Conservation (phyloP, 1,140 invertebrate species). For the Lordiphosa collinella region DNA sequence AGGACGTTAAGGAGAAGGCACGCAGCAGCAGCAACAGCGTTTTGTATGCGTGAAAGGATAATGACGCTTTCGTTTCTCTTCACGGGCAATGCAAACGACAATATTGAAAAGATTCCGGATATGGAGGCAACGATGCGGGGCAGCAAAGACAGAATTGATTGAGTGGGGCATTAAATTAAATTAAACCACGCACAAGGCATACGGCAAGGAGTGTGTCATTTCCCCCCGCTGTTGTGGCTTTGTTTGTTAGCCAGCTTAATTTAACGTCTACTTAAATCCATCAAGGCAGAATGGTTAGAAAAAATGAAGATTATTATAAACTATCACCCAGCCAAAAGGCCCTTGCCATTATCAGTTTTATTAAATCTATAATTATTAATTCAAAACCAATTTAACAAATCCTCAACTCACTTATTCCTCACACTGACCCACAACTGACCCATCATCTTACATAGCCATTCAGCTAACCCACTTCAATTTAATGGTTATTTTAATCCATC, state of each 20-base stretch:
- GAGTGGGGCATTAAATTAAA: slow-evolving; percentile 69
- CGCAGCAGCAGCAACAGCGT: slow-evolving; percentile 12
- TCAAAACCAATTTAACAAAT: no score
- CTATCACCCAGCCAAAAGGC: no score
- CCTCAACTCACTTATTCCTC: no score
- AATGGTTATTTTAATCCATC: slow-evolving; percentile 63
- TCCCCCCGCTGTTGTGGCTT: background rate
- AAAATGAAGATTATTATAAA: no score
- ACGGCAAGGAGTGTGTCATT: background rate
- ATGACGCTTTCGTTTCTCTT: slow-evolving; percentile 41
- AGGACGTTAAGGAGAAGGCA: background rate
- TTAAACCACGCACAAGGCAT: slow-evolving; percentile 40
- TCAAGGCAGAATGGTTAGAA: slow-evolving; percentile 6
- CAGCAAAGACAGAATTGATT: slow-evolving; percentile 51
- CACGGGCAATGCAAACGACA: slow-evolving; percentile 47
- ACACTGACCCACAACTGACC: background rate
- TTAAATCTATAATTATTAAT: no score
- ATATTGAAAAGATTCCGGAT: slow-evolving; percentile 39
- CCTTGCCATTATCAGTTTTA: background rate
- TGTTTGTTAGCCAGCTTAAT: slow-evolving; percentile 38
- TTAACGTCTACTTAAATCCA: slow-evolving; percentile 58
- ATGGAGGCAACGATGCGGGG: background rate
- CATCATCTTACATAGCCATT: no score
- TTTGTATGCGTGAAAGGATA: slow-evolving; percentile 58
- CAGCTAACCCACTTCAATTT: slow-evolving; percentile 39